Base-by-base conservation (phyloP, 2,113 vertebrate genomes). In the Hyperoodon ampullatus region DNA sequence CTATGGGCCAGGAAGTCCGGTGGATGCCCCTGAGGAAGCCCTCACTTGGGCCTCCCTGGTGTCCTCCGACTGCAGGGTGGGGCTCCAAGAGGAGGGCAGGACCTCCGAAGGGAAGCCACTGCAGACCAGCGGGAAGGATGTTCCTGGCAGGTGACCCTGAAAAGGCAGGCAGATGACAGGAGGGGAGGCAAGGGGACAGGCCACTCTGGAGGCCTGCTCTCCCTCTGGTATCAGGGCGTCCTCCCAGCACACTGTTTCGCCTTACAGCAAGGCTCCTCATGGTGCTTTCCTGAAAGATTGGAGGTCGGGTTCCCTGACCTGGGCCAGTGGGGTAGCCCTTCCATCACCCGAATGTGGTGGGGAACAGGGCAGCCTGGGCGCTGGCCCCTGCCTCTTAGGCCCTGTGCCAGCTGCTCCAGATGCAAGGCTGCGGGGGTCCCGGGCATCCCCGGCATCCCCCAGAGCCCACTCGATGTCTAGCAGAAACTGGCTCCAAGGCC, bases 401-500 rank as follows among this genome's bases (percentile, higher is more conserved):
- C 13, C 39, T 7, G 28, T 6, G 6, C 55, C 13, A 2, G 8
- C 15, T 3, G 58, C 24, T 61, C 33, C 71, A 50, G 47, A 42
- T 61, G 30, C 44, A 24, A 50, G 50, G 33, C 63, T 91, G 50
- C 4, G 1, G 74, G 26, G 15, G 18, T 58, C 15, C 33, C 8
- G 15, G n/a, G 30, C 47, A 3, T 30, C 26, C 93, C 77, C 47
- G 28, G 30, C 60, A 3, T 30, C 26, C 68, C 77, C 58, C 0
- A 2, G 88, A 3, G 23, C 15, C 44, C 1, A 8, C n/a, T 75
- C 15, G 5, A 5, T 30, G 0, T 19, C 6, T 26, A 23, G 21
- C 33, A 26, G 33, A 80, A 15, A 71, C 66, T 0, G 66, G 44
- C n/a, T 82, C 66, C 35, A 42, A 39, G 50, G 26, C 33, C 35